A percentile compares a stretch with the other conserved stretches of the same genome.
These are phyloP conservation scores for Hemibagrus guttatus DNA, from an alignment of 2,797 vertebrate genomes.

Conservation along the genomic window DNA sequence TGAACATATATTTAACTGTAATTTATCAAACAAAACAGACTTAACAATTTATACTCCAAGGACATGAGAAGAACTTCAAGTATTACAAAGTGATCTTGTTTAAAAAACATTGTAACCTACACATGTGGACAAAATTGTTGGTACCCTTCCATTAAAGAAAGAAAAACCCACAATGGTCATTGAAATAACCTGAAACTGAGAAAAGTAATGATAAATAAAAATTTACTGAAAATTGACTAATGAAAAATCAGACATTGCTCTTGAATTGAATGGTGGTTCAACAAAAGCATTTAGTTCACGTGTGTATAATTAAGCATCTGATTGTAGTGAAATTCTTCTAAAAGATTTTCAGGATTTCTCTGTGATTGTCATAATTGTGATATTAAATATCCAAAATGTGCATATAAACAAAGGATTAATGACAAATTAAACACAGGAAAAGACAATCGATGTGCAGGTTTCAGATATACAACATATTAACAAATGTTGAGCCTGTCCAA, in stretches of 20 bases:
- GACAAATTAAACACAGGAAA: not conserved
- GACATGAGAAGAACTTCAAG: not conserved
- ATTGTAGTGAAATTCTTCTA: not conserved
- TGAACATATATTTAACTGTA: not conserved
- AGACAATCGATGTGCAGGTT: not conserved
- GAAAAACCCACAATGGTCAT: too few relatives aligned
- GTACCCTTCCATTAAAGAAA: too few relatives aligned
- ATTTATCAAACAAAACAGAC: too few relatives aligned
- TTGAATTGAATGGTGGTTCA: too few relatives aligned
- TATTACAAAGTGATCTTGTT: not conserved
- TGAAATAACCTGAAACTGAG: too few relatives aligned
- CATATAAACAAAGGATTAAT: not conserved
- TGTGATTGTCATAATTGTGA: not conserved
- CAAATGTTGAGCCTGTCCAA: not conserved
- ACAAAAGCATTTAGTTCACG: too few relatives aligned
- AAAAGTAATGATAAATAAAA: too few relatives aligned
- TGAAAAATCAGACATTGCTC: too few relatives aligned
- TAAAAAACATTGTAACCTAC: too few relatives aligned
- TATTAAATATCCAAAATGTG: not conserved
- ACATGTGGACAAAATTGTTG: too few relatives aligned
- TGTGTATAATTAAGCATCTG: too few relatives aligned
- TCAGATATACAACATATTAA: not conserved
- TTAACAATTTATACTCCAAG: not conserved
- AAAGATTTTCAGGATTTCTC: not conserved
- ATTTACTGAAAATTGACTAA: too few relatives aligned